Conservation (phyloP, 2,888 invertebrate species). For the Megaustenia siamemsis region DNA sequence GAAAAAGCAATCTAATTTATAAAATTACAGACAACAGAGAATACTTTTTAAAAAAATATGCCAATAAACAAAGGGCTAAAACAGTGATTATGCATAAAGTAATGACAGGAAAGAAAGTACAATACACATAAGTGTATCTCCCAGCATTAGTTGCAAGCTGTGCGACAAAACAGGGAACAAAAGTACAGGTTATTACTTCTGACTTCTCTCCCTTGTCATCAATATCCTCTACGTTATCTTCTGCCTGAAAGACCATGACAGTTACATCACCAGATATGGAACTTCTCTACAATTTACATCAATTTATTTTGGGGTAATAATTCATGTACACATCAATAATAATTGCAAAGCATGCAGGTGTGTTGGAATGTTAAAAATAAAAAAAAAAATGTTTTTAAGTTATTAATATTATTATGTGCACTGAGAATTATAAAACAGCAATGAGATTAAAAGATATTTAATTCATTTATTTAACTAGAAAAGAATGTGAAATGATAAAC, state of each 20-base stretch:
- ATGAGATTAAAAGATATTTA: no score
- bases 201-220: conserved; percentile 56
- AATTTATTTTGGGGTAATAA: not conserved
- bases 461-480: no score
- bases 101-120: conserved; percentile 6
- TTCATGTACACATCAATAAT: not conserved
- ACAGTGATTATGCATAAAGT: not conserved
- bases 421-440: no score
- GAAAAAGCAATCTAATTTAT: no score
- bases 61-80: not conserved
- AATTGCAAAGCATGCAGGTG: no score
- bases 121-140: conserved; percentile 1
- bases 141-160: conserved; percentile 17
- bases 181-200: conserved; percentile 52
- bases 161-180: conserved; percentile 5
- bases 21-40: not conserved
- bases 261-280: conserved; percentile 2
- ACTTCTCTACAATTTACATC: not conserved
- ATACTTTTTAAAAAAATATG: not conserved
- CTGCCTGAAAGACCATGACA: conserved; percentile 54
- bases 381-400: no score
- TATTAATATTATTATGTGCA: no score
- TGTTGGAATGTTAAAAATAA: no score
- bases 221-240: conserved; percentile 57
- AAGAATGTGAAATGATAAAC: no score